A percentile compares a stretch with the other conserved stretches of the same genome.
phyloP scores from a whole-genome alignment of 1,140 invertebrate genomes.

The Dreissena rostriformis region DNA sequence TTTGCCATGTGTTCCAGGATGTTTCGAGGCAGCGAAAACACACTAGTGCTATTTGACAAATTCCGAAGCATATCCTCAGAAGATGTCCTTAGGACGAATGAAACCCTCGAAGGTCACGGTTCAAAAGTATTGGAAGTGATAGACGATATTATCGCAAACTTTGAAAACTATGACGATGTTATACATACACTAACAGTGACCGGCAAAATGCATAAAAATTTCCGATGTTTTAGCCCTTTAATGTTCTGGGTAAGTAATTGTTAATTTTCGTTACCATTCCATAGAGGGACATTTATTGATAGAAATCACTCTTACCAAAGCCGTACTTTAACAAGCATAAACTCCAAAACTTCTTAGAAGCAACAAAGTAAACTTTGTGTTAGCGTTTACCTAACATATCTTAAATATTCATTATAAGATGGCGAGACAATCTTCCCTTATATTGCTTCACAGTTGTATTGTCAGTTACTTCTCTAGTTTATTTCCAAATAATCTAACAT shows the following conservation, averaged over 20 bases:
- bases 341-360: no score
- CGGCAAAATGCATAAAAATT: slow-evolving; percentile 65
- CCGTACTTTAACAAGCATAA: no score
- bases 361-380: no score
- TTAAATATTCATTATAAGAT: no score
- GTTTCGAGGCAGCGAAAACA: slow-evolving; percentile 66
- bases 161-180: slow-evolving; percentile 75
- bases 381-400: no score
- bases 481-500: no score
- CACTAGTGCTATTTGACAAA: slow-evolving; percentile 67
- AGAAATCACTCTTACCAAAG: no score
- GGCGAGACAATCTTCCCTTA: no score
- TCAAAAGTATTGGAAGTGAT: slow-evolving; percentile 73
- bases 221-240: slow-evolving; percentile 66
- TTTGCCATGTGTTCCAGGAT: slow-evolving; percentile 69
- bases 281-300: no score
- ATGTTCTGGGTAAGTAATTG: slow-evolving; percentile 72
- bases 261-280: no score
- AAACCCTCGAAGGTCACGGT: slow-evolving; percentile 73
- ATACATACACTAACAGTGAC: slow-evolving; percentile 66
- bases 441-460: no score
- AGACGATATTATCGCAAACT: slow-evolving; percentile 73
- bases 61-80: slow-evolving; percentile 68
- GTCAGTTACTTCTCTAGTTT: no score
- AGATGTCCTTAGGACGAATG: slow-evolving; percentile 72